Base-by-base conservation (phyloP, 1,140 invertebrate genomes). In the Dysdera silvatica region DNA sequence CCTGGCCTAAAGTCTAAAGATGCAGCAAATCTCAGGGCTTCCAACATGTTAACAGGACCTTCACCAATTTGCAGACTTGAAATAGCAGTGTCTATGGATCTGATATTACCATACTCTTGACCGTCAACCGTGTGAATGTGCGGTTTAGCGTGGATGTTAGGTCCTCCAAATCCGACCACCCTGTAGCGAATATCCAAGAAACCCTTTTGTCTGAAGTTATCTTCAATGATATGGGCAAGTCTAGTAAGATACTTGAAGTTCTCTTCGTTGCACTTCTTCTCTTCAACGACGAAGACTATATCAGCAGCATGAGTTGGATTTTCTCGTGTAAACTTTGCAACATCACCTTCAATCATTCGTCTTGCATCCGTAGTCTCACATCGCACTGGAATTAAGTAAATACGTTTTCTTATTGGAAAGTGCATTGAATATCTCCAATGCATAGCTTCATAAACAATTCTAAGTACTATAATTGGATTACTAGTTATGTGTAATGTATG, bases 201-300 rank as follows among this genome's bases (percentile, higher is more conserved):
- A 3, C 70, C 74, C 56, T 72, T 59, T 24, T 70, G 68, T 23
- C 40, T 70, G 12, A 80, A 62, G 4, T 72, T 74, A 14, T 69
- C 67, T 49, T 80, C 77, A 20, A 81, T 61, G 12, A 67, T 47
- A 29, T 71, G 68, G 12, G 75, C 70, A 7, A 77, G 53, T 31
- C 67, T 68, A 4, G 62, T 49, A 26, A 72, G 58, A 6, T 78
- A 69, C 18, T 73, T 49, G 18, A 59, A 80, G 2, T 85, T 74
- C 63, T 85, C 82, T 37, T 77, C 77, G 75, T 93, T 93, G 72
- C 91, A 95, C 3, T 77, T 74, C 69, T 88, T 88, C 4, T 89
- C 87, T 74, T 95, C 91, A 0, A 95, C 81, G 43, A 95, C 84
- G 71, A 95, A 89, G 29, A 95, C 87, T 1, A 94, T 77, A 73